phyloP scores from a whole-genome alignment of 1,140 invertebrate genomes.

The Drosophila pachea region DNA sequence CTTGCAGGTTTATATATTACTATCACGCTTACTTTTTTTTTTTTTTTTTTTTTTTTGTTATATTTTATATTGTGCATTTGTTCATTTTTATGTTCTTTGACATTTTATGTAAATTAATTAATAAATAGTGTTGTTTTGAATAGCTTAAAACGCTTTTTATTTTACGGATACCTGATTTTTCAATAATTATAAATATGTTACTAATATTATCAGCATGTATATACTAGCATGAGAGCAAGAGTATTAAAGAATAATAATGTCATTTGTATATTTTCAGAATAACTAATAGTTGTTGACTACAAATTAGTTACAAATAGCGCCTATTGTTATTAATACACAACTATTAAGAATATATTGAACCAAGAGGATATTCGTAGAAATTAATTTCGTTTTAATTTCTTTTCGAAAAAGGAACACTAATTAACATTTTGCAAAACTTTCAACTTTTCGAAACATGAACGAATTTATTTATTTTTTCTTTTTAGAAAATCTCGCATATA shows the following conservation, averaged over 20 bases:
- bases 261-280: conserved; percentile 7
- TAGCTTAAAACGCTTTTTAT: neutral
- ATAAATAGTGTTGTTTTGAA: conserved; percentile 2
- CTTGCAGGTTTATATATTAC: neutral
- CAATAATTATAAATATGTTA: neutral
- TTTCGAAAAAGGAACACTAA: conserved; percentile 12
- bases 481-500: conserved; percentile 48
- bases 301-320: conserved; percentile 15
- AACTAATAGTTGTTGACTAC: conserved; percentile 19
- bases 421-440: conserved; percentile 34
- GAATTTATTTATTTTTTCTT: conserved; percentile 70
- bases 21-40: conserved; percentile 25
- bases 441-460: conserved; percentile 55
- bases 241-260: conserved; percentile 7
- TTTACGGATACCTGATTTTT: conserved; percentile 1
- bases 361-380: neutral
- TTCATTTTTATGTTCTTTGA: conserved; percentile 18
- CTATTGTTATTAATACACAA: conserved; percentile 17
- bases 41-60: conserved; percentile 3
- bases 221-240: neutral
- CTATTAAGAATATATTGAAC: conserved; percentile 28
- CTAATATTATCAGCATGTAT: neutral
- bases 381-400: conserved; percentile 34
- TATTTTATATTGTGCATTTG: neutral
- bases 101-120: neutral